These are phyloP conservation scores for Dallia pectoralis DNA, from an alignment of 2,797 vertebrate genomes.

Conservation along the genomic window DNA sequence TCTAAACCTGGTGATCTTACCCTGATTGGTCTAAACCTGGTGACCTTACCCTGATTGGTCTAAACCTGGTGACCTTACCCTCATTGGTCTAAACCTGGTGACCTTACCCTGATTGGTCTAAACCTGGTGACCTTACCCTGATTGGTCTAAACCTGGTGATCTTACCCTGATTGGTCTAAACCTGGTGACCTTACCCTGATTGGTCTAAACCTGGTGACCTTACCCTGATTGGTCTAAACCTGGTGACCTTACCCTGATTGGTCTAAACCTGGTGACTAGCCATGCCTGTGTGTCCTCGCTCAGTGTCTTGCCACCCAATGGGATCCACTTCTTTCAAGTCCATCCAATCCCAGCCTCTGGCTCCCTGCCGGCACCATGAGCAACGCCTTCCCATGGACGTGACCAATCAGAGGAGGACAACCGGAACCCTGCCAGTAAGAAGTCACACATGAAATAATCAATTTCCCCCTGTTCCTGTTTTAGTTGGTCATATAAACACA, in stretches of 20 bases:
- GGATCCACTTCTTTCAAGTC: constrained; percentile 88
- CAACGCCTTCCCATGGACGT: constrained; percentile 58
- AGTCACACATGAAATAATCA: too few species aligned
- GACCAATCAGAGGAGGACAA: constrained; percentile 77
- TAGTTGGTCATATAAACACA: too few species aligned
- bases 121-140: constrained; percentile 54
- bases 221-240: constrained; percentile 28
- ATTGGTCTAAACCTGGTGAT: constrained; percentile 50
- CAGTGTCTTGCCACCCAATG: constrained; percentile 97
- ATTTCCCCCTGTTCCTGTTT: too few species aligned
- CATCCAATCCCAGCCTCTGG: constrained; percentile 73
- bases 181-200: constrained; percentile 53
- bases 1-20: too few species aligned
- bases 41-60: constrained; percentile 51
- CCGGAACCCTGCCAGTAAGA: constrained; percentile 74
- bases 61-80: constrained; percentile 58
- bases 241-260: constrained; percentile 51
- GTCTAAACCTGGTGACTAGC: constrained; percentile 74
- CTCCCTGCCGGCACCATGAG: constrained; percentile 68
- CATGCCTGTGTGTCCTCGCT: constrained; percentile 99
- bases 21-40: constrained; percentile 30
- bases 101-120: constrained; percentile 21
- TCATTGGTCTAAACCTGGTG: constrained; percentile 34
- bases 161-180: constrained; percentile 27
- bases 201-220: too few species aligned